Evolutionary conservation across 53 echinoderm and acorn worm genomes (phyloP).

Genomic region (Apostichopus leukothele): DNA sequence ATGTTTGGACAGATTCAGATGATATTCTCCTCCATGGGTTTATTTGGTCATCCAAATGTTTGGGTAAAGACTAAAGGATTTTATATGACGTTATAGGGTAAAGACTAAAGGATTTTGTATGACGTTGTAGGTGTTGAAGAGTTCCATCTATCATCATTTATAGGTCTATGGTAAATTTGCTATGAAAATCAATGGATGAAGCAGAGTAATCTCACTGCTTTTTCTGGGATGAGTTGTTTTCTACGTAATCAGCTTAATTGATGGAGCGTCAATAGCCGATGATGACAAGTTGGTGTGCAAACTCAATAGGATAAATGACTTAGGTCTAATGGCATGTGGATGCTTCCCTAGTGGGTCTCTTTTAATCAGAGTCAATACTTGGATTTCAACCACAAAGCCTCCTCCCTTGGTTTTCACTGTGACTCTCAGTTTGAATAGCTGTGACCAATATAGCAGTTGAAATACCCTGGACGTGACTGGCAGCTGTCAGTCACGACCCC

Average conservation of each 20-base stretch:
- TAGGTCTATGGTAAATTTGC: background rate
- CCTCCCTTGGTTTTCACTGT: conserved; percentile 20
- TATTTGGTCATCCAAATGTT: no score
- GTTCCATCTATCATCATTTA: background rate
- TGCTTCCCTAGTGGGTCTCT: conserved; percentile 19
- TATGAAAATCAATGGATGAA: background rate
- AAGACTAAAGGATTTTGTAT: no score
- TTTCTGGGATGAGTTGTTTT: conserved; percentile 27
- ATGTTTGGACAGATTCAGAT: no score
- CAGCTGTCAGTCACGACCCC: conserved; percentile 25
- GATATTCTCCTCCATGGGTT: no score
- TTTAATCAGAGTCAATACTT: background rate
- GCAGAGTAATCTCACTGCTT: background rate
- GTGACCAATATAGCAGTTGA: background rate
- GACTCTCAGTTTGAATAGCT: conserved; percentile 37
- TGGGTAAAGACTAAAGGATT: no score
- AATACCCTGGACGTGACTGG: background rate
- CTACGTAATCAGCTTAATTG: conserved; percentile 1
- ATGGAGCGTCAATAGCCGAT: background rate
- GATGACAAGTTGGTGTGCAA: conserved; percentile 14
- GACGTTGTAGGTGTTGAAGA: background rate
- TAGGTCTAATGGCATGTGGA: conserved; percentile 1
- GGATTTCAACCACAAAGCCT: conserved; percentile 28
- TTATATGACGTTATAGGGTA: no score
- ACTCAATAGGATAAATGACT: conserved; percentile 25